Conservation (phyloP, 92 coral and sea anemone genomes). For the Phenganax marumi region DNA sequence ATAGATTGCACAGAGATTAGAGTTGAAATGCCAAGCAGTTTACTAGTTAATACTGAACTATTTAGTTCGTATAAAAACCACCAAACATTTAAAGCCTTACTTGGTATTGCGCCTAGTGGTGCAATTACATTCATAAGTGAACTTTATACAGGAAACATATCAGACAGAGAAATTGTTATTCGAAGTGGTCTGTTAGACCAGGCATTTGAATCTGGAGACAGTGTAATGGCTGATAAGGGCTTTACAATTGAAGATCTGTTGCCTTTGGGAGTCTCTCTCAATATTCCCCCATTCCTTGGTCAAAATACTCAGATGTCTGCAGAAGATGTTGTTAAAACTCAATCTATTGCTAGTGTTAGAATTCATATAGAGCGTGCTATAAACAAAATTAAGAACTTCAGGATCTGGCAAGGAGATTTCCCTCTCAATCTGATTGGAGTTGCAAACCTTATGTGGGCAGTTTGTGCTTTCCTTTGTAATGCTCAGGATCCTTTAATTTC, state of each 20-base stretch:
- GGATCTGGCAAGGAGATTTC: conserved; percentile 44
- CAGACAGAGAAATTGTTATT: conserved; percentile 58
- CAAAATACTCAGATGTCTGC: conserved; percentile 47
- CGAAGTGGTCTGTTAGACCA: conserved; percentile 57
- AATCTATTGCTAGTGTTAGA: conserved; percentile 51
- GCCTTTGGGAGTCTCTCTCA: conserved; percentile 53
- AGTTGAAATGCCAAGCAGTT: conserved; percentile 59
- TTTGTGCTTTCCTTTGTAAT: conserved; percentile 55
- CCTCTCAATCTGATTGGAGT: conserved; percentile 40
- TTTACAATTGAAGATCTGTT: conserved; percentile 51
- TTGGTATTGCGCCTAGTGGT: conserved; percentile 63
- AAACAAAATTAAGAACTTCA: conserved; percentile 54
- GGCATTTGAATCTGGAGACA: conserved; percentile 49
- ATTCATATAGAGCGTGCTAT: conserved; percentile 55
- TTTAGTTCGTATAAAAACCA: conserved; percentile 63
- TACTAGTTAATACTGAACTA: conserved; percentile 54
- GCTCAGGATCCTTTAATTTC: conserved; percentile 50
- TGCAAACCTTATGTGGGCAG: conserved; percentile 56
- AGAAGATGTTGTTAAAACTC: conserved; percentile 54
- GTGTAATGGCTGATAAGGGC: conserved; percentile 64
- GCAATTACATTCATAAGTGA: conserved; percentile 56
- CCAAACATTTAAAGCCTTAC: conserved; percentile 56
- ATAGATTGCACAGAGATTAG: conserved; percentile 58
- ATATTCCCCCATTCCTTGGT: conserved; percentile 63
- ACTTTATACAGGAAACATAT: conserved; percentile 54